Base-by-base conservation (phyloP, 2,888 invertebrate species). In the Strigamia maritima region DNA sequence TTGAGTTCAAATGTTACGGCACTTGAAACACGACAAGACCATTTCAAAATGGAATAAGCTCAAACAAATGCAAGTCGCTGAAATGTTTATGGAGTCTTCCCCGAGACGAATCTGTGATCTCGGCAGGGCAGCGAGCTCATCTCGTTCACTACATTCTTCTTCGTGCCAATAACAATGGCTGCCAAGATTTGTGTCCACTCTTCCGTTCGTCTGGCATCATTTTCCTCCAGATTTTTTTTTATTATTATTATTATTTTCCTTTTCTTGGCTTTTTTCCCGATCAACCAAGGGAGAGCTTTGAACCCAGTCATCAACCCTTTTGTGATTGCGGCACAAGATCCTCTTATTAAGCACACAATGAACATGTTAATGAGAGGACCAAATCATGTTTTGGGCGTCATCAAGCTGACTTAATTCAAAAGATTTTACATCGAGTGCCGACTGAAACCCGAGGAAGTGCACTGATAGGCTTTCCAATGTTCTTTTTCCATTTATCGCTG, bases 1-100 rank as follows among this genome's bases (percentile, higher is more conserved):
- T 70, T 70, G 70, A 70, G 70, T 70, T 70, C 70, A 70, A 70
- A 70, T 70, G 70, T 70, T 70, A 70, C 70, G 70, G 70, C 70
- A 28, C 70, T 70, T 70, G 70, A 70, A 70, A 70, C 70, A 26
- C 70, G 70, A 28, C 70, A 28, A 26, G 70, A 70, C 70, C 70
- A 28, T 70, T 70, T 70, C 70, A 28, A 70, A 70, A 70, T 70
- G 70, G 70, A 70, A 70, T 70, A 70, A 70, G 70, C 70, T 19
- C 70, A 70, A 70, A 70, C 70, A 70, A 70, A 70, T 70, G 70
- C 70, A 70, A 70, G 70, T 24, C 70, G 70, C 70, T 70, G 70
- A 70, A 70, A 70, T 70, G 70, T 70, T 70, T 70, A 70, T 70
- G 70, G 70, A 70, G 26, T 28, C 28, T 70, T 70, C 70, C 6